Base-by-base conservation (phyloP, 1,140 invertebrate genomes). In the Panagrolaimus sp. region DNA sequence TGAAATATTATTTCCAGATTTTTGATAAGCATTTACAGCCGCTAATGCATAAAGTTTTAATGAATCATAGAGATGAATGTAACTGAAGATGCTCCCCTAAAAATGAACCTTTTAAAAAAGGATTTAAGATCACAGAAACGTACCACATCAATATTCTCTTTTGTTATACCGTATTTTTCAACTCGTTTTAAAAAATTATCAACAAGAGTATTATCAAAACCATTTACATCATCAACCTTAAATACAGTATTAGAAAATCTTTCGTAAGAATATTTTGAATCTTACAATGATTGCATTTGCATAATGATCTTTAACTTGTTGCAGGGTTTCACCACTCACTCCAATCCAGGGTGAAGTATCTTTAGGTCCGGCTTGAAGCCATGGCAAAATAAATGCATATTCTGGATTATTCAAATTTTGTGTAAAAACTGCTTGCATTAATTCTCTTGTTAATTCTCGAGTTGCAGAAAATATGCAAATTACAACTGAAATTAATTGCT, bases 341-440 rank as follows among this genome's bases (percentile, higher is more conserved):
- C 79, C 80, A 65, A 83, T 72, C 81, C 81, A 82, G n/a, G 80
- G 81, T 2, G 79, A 82, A 2, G 79, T 28, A 47, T 83, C 80
- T 68, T 82, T 82, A 10, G 80, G 66, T 26, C 78, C 80, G 14
- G 78, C 73, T 63, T 83, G 80, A n/a, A 82, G 65, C 80, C 80
- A 82, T 14, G 80, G 80, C 17, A 82, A 68, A 15, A 82, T 73
- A 63, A 73, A 82, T 12, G 73, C 80, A 65, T 82, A 82, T 38
- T 83, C 81, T 10, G 70, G 65, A 26, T 70, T 76, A 58, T 82
- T 83, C 76, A 82, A 77, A 48, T 71, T 66, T 5, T 24, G 15
- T 43, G 58, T 70, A 24, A 73, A 75, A 28, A 76, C 73, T 3
- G 80, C 80, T 47, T 80, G 73, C 80, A 82, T 82, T 45, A 82